Percentiles rank a stretch among this genome's conserved stretches.
Evolutionary conservation across 2,113 vertebrate species (phyloP).

Genomic region (Pogona vitticeps): DNA sequence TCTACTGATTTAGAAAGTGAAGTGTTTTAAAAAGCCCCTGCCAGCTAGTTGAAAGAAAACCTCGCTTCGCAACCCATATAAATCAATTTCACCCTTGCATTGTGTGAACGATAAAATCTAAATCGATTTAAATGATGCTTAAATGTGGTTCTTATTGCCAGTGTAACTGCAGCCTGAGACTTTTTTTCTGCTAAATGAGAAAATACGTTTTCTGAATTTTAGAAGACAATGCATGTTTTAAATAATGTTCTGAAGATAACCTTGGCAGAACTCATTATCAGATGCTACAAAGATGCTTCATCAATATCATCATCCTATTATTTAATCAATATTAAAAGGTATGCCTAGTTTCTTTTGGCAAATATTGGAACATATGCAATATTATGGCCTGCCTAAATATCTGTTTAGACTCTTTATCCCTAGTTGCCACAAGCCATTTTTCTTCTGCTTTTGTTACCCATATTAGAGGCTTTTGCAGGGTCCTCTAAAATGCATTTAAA

Average conservation of each 20-base stretch:
- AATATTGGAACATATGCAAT: neutral
- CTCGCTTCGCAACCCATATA: too few species aligned
- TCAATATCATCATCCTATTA: neutral
- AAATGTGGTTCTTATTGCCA: too few species aligned
- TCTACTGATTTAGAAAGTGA: too few species aligned
- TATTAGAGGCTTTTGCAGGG: neutral
- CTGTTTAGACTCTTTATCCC: neutral
- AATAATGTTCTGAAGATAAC: neutral
- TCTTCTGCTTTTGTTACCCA: neutral
- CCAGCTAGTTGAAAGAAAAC: too few species aligned
- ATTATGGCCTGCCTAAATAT: neutral
- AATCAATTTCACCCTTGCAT: too few species aligned
- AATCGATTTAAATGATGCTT: too few species aligned
- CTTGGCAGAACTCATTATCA: neutral
- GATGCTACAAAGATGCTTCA: neutral
- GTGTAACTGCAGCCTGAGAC: neutral
- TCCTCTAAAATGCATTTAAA: neutral
- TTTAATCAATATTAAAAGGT: slow-evolving; percentile 1
- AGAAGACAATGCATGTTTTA: neutral
- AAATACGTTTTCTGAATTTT: neutral
- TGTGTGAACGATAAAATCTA: too few species aligned
- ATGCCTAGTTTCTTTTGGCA: neutral
- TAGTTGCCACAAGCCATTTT: neutral
- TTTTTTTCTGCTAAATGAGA: neutral
- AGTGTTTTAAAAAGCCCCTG: too few species aligned